Conservation (phyloP, 2,113 vertebrate species). For the Syngnathoides biaculeatus region DNA sequence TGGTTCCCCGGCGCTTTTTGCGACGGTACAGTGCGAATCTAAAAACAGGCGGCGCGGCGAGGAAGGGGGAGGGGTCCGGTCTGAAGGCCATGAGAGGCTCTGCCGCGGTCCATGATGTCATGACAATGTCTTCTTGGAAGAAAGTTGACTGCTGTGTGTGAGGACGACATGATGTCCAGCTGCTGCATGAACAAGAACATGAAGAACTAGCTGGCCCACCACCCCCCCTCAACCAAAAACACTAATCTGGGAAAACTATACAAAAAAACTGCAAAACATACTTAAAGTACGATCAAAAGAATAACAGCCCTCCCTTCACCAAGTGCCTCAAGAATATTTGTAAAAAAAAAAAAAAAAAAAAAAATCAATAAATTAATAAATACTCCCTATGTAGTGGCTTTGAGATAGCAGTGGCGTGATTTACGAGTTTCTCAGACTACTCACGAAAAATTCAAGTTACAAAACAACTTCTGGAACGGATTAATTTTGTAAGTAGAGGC, state of each 20-base stretch:
- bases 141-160: neutral
- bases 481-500: too few relatives aligned
- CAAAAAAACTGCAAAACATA: neutral
- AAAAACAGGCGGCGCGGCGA: neutral
- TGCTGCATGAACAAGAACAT: neutral
- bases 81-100: neutral
- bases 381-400: too few relatives aligned
- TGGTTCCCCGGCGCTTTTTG: neutral
- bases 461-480: too few relatives aligned
- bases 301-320: too few relatives aligned
- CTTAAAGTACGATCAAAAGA: too few relatives aligned
- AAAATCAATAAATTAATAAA: too few relatives aligned
- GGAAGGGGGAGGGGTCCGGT: neutral
- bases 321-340: too few relatives aligned
- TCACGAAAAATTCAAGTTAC: too few relatives aligned
- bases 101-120: neutral
- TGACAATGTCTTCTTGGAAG: conserved; percentile 3
- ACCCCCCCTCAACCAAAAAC: too few relatives aligned
- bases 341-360: too few relatives aligned
- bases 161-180: neutral
- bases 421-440: too few relatives aligned
- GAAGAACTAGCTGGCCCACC: neutral
- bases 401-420: too few relatives aligned
- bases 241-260: neutral
- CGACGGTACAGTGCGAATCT: neutral